These are phyloP conservation scores for Ernsta delagoae DNA, from an alignment of 2,888 invertebrate genomes.

Conservation along the genomic window DNA sequence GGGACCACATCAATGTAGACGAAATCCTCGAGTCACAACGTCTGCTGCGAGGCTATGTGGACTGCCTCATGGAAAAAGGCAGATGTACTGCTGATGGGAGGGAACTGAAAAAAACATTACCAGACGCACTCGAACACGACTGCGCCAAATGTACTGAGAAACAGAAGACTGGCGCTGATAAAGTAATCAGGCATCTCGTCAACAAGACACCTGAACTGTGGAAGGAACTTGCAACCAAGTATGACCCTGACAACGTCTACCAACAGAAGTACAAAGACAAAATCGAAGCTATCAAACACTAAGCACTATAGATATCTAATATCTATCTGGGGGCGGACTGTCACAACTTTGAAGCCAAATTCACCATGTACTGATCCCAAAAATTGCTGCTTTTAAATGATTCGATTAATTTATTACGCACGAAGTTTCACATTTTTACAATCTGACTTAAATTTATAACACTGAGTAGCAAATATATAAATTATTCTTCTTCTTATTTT, in stretches of 20 bases:
- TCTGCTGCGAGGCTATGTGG: slow-evolving; percentile 87
- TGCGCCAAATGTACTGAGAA: slow-evolving; percentile 89
- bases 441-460: too few relatives aligned
- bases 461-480: neutral
- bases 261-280: slow-evolving; percentile 86
- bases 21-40: slow-evolving; percentile 87
- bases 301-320: slow-evolving; percentile 10
- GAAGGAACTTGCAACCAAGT: slow-evolving; percentile 87
- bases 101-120: slow-evolving; percentile 85
- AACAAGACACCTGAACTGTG: slow-evolving; percentile 88
- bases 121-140: slow-evolving; percentile 89
- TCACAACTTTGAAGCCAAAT: neutral
- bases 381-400: neutral
- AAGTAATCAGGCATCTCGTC: slow-evolving; percentile 87
- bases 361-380: neutral
- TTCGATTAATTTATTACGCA: neutral
- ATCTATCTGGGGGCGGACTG: neutral
- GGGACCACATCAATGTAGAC: slow-evolving; percentile 88
- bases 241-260: slow-evolving; percentile 89
- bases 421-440: neutral
- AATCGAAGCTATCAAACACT: slow-evolving; percentile 59
- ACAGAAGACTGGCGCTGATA: slow-evolving; percentile 83
- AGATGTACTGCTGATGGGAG: slow-evolving; percentile 88
- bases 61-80: slow-evolving; percentile 87
- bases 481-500: neutral